Conservation (phyloP, 2,888 invertebrate species). For the Acrocera orbiculus region DNA sequence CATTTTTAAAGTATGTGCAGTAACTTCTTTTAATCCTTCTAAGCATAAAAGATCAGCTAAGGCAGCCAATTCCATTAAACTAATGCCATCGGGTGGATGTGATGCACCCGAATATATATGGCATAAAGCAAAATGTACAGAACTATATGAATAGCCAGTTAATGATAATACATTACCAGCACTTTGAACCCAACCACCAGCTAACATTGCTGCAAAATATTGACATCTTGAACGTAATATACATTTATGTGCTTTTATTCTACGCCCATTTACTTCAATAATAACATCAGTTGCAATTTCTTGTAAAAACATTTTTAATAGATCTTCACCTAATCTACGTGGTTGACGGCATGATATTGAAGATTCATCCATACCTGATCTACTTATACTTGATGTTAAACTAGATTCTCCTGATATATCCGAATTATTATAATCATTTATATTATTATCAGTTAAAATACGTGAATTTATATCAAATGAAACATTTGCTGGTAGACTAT, state of each 20-base stretch:
- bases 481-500: slow-evolving; percentile 29
- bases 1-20: slow-evolving; percentile 67
- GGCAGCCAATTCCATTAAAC: slow-evolving; percentile 71
- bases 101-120: slow-evolving; percentile 90
- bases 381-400: slow-evolving; percentile 38
- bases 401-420: slow-evolving; percentile 40
- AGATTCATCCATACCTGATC: slow-evolving; percentile 37
- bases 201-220: slow-evolving; percentile 81
- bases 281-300: slow-evolving; percentile 79
- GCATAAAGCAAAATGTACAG: slow-evolving; percentile 78
- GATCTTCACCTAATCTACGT: slow-evolving; percentile 64
- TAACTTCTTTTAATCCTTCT: slow-evolving; percentile 83
- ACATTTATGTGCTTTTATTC: slow-evolving; percentile 80
- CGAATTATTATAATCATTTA: slow-evolving; percentile 33
- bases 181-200: slow-evolving; percentile 68
- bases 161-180: slow-evolving; percentile 68
- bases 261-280: slow-evolving; percentile 64
- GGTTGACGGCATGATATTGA: slow-evolving; percentile 33
- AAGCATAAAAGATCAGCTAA: slow-evolving; percentile 78
- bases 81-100: slow-evolving; percentile 70
- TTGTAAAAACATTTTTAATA: slow-evolving; percentile 78
- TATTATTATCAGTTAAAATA: slow-evolving; percentile 18
- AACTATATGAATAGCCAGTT: slow-evolving; percentile 64
- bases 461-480: slow-evolving; percentile 18
- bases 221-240: slow-evolving; percentile 79